Conservation (phyloP, 2,797 vertebrate genomes). For the Chelidonichthys spinosus region DNA sequence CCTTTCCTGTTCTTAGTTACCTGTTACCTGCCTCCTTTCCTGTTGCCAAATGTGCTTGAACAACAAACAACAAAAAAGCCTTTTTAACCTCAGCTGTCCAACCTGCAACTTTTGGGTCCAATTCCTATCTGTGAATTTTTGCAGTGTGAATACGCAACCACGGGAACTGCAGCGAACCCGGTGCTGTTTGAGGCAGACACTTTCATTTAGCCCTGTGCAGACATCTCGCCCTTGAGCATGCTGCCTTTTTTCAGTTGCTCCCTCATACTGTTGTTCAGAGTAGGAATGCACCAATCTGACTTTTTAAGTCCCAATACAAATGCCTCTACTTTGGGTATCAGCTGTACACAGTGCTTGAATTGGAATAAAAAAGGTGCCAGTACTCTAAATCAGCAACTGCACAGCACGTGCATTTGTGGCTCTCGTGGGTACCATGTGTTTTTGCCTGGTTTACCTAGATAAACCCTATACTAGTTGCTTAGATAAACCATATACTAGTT, state of each 20-base stretch:
- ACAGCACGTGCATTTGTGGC: no score
- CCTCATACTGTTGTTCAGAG: conserved; percentile 6
- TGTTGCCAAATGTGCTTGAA: conserved; percentile 37
- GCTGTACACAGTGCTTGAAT: no score
- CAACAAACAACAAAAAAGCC: conserved; percentile 48
- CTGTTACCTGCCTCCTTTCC: conserved; percentile 23
- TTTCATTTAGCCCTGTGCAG: conserved; percentile 21
- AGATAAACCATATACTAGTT: no score
- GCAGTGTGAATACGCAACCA: conserved; percentile 1
- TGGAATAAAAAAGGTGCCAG: no score
- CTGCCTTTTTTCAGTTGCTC: background rate
- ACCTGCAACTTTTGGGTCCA: conserved; percentile 21
- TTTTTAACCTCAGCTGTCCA: conserved; percentile 56
- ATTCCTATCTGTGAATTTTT: conserved; percentile 12
- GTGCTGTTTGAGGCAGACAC: background rate
- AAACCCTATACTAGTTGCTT: no score
- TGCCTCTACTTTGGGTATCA: no score
- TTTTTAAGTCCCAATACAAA: no score
- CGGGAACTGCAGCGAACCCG: conserved; percentile 12
- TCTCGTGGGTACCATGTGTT: no score
- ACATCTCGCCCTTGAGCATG: conserved; percentile 16
- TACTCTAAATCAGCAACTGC: no score
- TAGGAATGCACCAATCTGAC: no score
- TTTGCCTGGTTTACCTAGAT: no score
- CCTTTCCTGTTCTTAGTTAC: conserved; percentile 26